These are phyloP conservation scores for Ailurus styani DNA, from an alignment of 2,113 vertebrate species.

Conservation along the genomic window DNA sequence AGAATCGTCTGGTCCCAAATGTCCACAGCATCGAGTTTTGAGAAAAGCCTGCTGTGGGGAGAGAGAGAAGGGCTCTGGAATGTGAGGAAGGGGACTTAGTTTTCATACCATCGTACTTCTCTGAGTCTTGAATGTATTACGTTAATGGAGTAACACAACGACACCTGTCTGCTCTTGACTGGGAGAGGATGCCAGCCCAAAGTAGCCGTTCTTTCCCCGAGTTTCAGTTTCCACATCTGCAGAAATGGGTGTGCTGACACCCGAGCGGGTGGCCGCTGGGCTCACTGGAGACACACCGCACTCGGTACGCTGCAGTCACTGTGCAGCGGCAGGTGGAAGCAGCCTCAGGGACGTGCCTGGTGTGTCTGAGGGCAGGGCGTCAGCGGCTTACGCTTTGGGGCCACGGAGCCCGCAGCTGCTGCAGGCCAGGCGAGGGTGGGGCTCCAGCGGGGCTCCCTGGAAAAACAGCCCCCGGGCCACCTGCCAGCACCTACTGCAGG, in stretches of 20 bases:
- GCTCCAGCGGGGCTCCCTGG: not conserved
- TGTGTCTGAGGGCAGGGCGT: not conserved
- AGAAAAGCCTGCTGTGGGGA: not conserved
- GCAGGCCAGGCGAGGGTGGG: not conserved
- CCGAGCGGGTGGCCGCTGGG: not conserved
- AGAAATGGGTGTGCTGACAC: not conserved
- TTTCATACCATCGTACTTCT: not conserved
- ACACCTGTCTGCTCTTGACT: not conserved
- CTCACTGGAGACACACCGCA: not conserved
- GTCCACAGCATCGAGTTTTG: not conserved
- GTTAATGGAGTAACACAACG: not conserved
- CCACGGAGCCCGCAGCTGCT: not conserved
- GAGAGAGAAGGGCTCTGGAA: not conserved
- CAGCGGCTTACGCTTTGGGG: not conserved
- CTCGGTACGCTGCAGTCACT: not conserved
- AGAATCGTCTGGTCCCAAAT: not conserved
- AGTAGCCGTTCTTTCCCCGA: not conserved
- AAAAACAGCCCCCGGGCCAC: not conserved
- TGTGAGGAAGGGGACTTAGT: not conserved
- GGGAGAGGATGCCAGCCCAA: fast-evolving
- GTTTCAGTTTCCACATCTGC: not conserved
- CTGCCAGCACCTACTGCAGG: not conserved
- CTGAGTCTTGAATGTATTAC: not conserved
- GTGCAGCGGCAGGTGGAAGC: not conserved
- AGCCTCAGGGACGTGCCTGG: not conserved